Percentiles rank a stretch among this genome's conserved stretches.
Conservation (phyloP, 2,113 vertebrate genomes). For the Hyperopisus bebe region DNA sequence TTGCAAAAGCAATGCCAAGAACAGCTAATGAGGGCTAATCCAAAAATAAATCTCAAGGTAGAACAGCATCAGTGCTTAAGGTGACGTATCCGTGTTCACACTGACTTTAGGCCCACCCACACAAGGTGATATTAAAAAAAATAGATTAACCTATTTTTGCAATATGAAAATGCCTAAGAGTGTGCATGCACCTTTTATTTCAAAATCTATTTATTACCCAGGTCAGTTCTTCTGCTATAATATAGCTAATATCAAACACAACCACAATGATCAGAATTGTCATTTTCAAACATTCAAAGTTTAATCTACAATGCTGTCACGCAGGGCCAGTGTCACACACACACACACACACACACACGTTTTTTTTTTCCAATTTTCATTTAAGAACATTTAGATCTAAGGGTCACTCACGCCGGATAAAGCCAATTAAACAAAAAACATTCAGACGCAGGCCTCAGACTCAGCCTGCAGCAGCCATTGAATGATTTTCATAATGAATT, state of each 20-base stretch:
- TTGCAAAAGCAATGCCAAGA: not conserved
- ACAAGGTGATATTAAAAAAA: not conserved
- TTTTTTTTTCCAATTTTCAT: not conserved
- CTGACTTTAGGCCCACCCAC: not conserved
- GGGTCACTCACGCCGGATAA: not conserved
- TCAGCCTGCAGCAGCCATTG: not conserved
- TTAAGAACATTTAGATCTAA: not conserved
- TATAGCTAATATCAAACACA: not conserved
- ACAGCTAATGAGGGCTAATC: not conserved
- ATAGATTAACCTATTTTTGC: not conserved
- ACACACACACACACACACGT: not conserved
- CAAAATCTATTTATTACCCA: not conserved
- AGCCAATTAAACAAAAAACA: not conserved
- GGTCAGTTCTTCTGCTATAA: not conserved
- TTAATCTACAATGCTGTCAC: not conserved
- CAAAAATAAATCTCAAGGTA: not conserved
- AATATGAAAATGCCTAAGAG: not conserved
- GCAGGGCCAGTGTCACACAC: not conserved
- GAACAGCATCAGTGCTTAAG: not conserved
- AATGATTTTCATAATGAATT: not conserved
- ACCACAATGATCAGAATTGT: not conserved
- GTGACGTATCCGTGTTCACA: not conserved
- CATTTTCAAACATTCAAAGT: not conserved
- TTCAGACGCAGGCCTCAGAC: not conserved
- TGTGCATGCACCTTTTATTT: not conserved